These are phyloP conservation scores for Bubalus kerabau DNA, from an alignment of 2,113 vertebrate species.

Conservation along the genomic window DNA sequence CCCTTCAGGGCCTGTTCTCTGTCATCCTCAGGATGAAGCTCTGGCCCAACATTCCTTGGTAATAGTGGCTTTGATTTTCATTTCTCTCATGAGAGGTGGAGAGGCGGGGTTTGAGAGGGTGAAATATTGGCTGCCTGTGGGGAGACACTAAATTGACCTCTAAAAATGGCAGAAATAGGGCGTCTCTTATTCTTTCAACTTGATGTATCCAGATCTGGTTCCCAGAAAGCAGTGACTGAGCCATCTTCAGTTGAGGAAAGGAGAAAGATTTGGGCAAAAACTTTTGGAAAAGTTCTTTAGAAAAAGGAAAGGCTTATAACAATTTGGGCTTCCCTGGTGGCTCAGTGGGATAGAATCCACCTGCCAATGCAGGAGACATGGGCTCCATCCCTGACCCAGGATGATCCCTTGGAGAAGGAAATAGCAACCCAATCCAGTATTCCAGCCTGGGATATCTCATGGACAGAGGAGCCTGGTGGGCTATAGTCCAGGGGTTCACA, in stretches of 20 bases:
- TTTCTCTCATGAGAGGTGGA: background rate
- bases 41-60: background rate
- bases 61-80: background rate
- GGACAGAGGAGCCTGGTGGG: background rate
- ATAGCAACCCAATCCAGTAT: background rate
- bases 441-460: background rate
- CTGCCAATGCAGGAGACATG: background rate
- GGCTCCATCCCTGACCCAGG: background rate
- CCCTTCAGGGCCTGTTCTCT: background rate
- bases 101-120: background rate
- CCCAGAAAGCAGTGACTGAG: background rate
- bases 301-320: constrained; percentile 1
- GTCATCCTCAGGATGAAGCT: background rate
- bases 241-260: background rate
- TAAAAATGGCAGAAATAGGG: background rate
- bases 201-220: background rate
- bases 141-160: background rate
- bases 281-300: background rate
- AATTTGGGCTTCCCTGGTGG: background rate
- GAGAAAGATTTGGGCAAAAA: background rate
- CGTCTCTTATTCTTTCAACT: background rate
- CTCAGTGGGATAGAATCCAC: background rate
- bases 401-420: background rate
- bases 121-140: background rate
- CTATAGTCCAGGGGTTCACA: background rate